Evolutionary conservation across 2,797 vertebrate genomes (phyloP), one percentile per base, ranked within the genome.

Genomic region (Brachyalestes nurse): DNA sequence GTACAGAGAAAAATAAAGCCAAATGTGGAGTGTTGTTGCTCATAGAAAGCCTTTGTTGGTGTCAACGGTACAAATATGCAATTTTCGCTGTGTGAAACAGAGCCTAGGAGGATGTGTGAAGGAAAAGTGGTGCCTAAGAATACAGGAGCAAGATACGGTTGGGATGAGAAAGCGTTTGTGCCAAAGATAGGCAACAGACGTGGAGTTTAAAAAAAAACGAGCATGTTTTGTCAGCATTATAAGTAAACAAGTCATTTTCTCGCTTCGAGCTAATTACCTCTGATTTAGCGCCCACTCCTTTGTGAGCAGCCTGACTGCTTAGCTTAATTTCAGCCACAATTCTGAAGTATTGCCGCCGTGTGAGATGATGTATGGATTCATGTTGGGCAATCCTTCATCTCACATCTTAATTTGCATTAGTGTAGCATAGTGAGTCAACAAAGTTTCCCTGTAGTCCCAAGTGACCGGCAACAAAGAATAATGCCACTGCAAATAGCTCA

Each of bases 401-500:
- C 64, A 34, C 69, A 72, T 80, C 76, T 67, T 82, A 77, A 85
- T 87, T 85, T 83, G 79, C 83, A 87, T 87, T 87, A 79, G 78
- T 82, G 82, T 83, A 79, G 78, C 80, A 61, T 79, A 79, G 83
- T 77, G 79, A 81, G 83, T 87, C 85, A 83, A 86, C 85, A 85
- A 66, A 78, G 81, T 79, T 83, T 86, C 83, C 75, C 82, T 85
- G 62, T 81, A 67, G 79, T 75, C 81, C 81, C 23, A n/a, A 38
- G 23, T 7, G 64, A 40, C 76, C 55, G 12, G 8, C 76, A 72
- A 75, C 70, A 78, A 78, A 85, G 75, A 83, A 57, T 72, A 79
- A 72, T 51, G 42, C 34, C 60, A 75, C 83, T 79, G 82, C 61
- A 79, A 82, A 87, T 83, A 69, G 77, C 81, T 81, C 74, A 77